Evolutionary conservation across 2,888 invertebrate genomes (phyloP).

Genomic region (Hydriomena furcata): DNA sequence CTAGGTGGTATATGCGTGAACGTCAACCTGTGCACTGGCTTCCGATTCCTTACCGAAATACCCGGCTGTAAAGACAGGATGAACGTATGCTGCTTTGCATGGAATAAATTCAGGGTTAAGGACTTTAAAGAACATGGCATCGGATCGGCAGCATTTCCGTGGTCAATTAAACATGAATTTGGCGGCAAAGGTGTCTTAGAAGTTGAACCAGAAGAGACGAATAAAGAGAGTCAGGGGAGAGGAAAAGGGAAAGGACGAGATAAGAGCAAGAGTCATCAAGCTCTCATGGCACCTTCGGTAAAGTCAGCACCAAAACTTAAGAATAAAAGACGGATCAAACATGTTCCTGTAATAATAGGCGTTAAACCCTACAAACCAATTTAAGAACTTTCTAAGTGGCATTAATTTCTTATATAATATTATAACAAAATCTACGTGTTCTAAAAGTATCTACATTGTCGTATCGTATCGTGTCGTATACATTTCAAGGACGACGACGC

Average conservation of each 20-base stretch:
- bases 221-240: neutral
- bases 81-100: conserved; percentile 70
- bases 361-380: too few relatives aligned
- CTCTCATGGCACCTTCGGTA: too few relatives aligned
- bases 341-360: too few relatives aligned
- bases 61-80: conserved; percentile 62
- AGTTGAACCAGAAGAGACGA: conserved; percentile 14
- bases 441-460: conserved; percentile 5
- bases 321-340: too few relatives aligned
- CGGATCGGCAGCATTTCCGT: conserved; percentile 51
- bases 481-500: conserved; percentile 20
- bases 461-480: neutral
- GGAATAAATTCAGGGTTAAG: conserved; percentile 58
- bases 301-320: too few relatives aligned
- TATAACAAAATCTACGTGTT: conserved; percentile 4
- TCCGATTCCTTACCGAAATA: conserved; percentile 53
- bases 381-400: too few relatives aligned
- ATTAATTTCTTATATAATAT: neutral
- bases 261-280: too few relatives aligned
- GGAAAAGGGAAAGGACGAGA: neutral
- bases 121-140: conserved; percentile 57
- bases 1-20: conserved; percentile 67
- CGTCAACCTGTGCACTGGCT: conserved; percentile 56
- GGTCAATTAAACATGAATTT: conserved; percentile 45
- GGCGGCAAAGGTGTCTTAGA: conserved; percentile 61